Percentiles rank a stretch among this genome's conserved stretches.
These are phyloP conservation scores for Plutella xylostella DNA, from an alignment of 2,888 invertebrate genomes.

Conservation along the genomic window DNA sequence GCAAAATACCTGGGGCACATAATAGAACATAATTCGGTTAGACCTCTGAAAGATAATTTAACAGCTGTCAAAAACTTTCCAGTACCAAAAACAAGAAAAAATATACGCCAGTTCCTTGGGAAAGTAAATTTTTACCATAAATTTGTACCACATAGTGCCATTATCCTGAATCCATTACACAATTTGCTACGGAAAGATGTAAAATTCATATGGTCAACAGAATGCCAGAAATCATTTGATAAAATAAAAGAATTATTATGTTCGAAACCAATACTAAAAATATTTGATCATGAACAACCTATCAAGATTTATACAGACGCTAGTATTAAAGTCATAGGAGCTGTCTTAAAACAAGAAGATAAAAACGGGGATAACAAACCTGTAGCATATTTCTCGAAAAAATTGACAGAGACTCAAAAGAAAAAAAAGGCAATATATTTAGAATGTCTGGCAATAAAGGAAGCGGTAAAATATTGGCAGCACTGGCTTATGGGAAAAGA, in stretches of 20 bases:
- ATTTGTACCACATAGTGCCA: background rate
- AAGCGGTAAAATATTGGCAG: background rate
- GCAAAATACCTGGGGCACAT: slow-evolving; percentile 18
- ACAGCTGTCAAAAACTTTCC: slow-evolving; percentile 15
- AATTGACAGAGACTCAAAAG: slow-evolving; percentile 1
- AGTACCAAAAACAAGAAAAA: slow-evolving; percentile 11
- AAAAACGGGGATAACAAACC: background rate
- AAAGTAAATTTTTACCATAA: slow-evolving; percentile 1
- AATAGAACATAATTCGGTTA: slow-evolving; percentile 4
- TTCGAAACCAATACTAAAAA: slow-evolving; percentile 2
- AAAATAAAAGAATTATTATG: slow-evolving; percentile 1
- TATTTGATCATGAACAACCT: background rate
- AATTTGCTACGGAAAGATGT: no score
- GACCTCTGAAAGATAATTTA: no score
- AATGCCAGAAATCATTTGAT: slow-evolving; percentile 1
- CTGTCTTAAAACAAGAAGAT: slow-evolving; percentile 1
- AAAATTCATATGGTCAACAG: background rate
- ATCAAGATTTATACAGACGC: slow-evolving; percentile 3
- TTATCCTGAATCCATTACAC: background rate
- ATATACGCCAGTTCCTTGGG: background rate
- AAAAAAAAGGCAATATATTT: no score
- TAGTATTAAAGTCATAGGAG: background rate
- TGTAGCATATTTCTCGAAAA: slow-evolving; percentile 3
- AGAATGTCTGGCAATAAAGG: no score
- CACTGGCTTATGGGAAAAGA: no score